Percentiles rank a stretch among this genome's conserved stretches.
Conservation (phyloP, 1,140 invertebrate species). For the Drosophila setifemur region DNA sequence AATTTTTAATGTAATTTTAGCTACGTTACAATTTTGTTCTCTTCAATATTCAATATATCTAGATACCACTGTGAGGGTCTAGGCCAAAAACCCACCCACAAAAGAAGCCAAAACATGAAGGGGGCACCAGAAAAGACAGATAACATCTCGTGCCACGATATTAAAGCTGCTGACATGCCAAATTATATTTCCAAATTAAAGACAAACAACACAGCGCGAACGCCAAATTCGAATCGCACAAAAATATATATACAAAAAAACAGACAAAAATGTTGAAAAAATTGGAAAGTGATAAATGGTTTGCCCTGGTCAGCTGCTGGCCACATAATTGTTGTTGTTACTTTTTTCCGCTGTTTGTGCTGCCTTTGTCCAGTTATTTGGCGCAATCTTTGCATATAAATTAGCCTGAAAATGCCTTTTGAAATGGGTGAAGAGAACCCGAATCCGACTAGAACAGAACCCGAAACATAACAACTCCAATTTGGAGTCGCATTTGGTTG, state of each 20-base stretch:
- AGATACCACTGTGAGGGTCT: not conserved
- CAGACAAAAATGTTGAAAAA: conserved; percentile 28
- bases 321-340: conserved; percentile 39
- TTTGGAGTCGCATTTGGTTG: conserved; percentile 22
- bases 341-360: conserved; percentile 19
- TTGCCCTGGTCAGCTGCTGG: conserved; percentile 56
- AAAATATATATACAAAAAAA: conserved; percentile 17
- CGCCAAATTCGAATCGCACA: conserved; percentile 3
- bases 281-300: conserved; percentile 73
- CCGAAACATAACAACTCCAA: conserved; percentile 35
- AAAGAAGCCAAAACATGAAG: not conserved
- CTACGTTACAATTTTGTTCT: no score
- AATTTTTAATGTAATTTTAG: no score
- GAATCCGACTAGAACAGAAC: conserved; percentile 9
- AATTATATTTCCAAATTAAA: conserved; percentile 56
- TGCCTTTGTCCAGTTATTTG: conserved; percentile 61
- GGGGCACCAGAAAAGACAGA: not conserved
- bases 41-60: not conserved
- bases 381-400: conserved; percentile 73
- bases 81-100: conserved; percentile 2
- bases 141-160: conserved; percentile 37
- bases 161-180: conserved; percentile 58
- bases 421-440: conserved; percentile 51
- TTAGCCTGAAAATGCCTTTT: conserved; percentile 67
- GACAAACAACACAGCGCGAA: conserved; percentile 39